These are phyloP conservation scores for Mystacides longicornis DNA, from an alignment of 2,888 invertebrate species.

Conservation along the genomic window DNA sequence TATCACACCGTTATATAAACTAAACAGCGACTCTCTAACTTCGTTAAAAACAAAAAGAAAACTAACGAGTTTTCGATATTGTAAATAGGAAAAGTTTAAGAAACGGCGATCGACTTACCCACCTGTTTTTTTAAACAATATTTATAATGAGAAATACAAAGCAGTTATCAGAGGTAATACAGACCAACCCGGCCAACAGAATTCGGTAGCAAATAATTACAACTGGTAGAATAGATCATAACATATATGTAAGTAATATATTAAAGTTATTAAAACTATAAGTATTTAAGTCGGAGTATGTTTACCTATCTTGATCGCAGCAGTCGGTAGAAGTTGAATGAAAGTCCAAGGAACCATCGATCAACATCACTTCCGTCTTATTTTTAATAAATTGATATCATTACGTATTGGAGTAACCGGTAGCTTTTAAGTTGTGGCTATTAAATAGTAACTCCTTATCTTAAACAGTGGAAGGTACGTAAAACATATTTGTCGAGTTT, in stretches of 20 bases:
- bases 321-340: not conserved
- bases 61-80: too few relatives aligned
- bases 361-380: not conserved
- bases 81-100: too few relatives aligned
- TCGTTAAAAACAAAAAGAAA: too few relatives aligned
- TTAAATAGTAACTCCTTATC: too few relatives aligned
- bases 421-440: too few relatives aligned
- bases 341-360: not conserved
- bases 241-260: not conserved
- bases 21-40: too few relatives aligned
- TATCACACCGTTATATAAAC: constrained; percentile 18
- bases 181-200: constrained; percentile 22
- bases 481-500: too few relatives aligned
- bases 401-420: too few relatives aligned
- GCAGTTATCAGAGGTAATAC: not conserved
- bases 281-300: not conserved
- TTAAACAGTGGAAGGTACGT: too few relatives aligned
- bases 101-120: too few relatives aligned
- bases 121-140: too few relatives aligned
- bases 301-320: not conserved
- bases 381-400: not conserved
- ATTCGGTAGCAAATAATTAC: constrained; percentile 26
- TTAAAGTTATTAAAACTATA: not conserved
- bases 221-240: not conserved
- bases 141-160: too few relatives aligned